phyloP scores from a whole-genome alignment of 2,113 vertebrate genomes.

The Petaurus breviceps region DNA sequence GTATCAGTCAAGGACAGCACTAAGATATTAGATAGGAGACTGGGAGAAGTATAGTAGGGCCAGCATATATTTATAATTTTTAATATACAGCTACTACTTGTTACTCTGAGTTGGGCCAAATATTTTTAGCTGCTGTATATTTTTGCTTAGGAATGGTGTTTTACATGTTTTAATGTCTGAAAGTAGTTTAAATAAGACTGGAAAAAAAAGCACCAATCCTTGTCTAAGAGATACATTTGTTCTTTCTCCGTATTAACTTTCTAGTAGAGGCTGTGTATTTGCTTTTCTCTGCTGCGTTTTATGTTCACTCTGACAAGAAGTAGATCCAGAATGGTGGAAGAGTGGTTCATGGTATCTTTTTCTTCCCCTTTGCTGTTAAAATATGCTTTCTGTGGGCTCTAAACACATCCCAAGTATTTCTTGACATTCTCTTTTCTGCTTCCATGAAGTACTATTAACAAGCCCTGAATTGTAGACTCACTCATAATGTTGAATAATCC shows the following conservation, averaged over 20 bases:
- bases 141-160: background rate
- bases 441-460: constrained; percentile 42
- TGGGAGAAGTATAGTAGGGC: background rate
- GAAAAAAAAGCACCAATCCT: background rate
- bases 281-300: background rate
- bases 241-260: background rate
- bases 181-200: background rate
- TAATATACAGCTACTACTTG: background rate
- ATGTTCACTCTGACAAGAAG: background rate
- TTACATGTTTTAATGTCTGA: background rate
- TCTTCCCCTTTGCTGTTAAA: background rate
- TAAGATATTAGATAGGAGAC: background rate
- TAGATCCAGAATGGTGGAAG: background rate
- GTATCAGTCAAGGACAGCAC: background rate
- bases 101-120: background rate
- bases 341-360: background rate
- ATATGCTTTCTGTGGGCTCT: constrained; percentile 26
- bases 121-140: too few relatives aligned
- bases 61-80: background rate
- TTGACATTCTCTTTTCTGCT: constrained; percentile 23
- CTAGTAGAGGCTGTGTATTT: background rate
- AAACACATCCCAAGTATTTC: background rate
- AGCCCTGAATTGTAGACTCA: background rate
- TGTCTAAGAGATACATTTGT: background rate
- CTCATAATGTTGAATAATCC: background rate